These are phyloP conservation scores for Chloroceryle amazona DNA, from an alignment of 2,797 vertebrate species.

Conservation along the genomic window DNA sequence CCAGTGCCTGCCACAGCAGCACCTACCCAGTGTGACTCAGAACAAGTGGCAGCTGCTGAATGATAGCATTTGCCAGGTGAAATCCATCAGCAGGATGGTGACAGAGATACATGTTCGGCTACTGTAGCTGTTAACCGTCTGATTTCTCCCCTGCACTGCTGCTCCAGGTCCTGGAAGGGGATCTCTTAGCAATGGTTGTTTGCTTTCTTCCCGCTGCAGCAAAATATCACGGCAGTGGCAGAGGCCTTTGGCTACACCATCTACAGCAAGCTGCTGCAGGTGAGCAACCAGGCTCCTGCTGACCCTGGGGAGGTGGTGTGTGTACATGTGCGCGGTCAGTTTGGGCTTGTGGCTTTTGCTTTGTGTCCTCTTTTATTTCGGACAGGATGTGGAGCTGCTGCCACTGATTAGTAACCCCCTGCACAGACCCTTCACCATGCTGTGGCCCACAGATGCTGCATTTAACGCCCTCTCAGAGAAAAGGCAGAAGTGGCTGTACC, in stretches of 20 bases:
- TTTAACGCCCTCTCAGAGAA: conserved; percentile 83
- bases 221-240: conserved; percentile 85
- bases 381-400: conserved; percentile 87
- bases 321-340: rapidly evolving
- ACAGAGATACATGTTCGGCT: not conserved
- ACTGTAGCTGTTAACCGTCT: not conserved
- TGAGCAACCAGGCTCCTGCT: conserved; percentile 49
- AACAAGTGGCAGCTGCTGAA: not conserved
- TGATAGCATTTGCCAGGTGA: not conserved
- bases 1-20: not conserved
- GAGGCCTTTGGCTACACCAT: conserved; percentile 88
- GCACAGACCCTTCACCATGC: conserved; percentile 91
- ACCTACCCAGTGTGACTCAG: not conserved
- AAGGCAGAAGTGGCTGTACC: conserved; percentile 88
- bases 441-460: conserved; percentile 92
- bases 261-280: conserved; percentile 90
- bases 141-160: not conserved
- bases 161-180: not conserved
- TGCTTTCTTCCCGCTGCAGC: conserved; percentile 76
- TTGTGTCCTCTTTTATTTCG: not conserved
- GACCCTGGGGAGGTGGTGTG: not conserved
- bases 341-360: not conserved
- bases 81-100: not conserved
- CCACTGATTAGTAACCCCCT: conserved; percentile 78
- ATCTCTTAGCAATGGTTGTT: not conserved